Evolutionary conservation across 2,113 vertebrate genomes (phyloP).

Genomic region (Corythoichthys intestinalis): DNA sequence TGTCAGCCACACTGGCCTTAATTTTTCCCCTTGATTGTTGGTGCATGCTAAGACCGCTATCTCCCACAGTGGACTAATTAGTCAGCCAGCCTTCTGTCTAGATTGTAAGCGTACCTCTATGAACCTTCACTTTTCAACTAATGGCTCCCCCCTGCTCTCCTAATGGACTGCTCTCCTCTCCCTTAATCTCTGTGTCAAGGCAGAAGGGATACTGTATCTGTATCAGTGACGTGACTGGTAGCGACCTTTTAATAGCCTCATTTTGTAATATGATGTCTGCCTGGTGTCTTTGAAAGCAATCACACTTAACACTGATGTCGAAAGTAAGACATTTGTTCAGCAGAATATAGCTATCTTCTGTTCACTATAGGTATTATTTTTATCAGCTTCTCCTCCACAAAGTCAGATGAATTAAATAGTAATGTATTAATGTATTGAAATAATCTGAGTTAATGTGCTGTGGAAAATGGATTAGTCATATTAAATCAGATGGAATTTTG

Average conservation of each 20-base stretch:
- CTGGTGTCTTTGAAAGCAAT: conserved; percentile 21
- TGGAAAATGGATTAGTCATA: neutral
- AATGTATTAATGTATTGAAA: neutral
- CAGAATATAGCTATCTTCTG: neutral
- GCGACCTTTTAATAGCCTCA: conserved; percentile 37
- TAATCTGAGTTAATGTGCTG: neutral
- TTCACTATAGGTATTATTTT: conserved; percentile 6
- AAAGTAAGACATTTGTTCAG: conserved; percentile 1
- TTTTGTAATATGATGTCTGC: conserved; percentile 24
- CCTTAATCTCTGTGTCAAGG: conserved; percentile 7
- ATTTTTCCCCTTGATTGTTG: conserved; percentile 19
- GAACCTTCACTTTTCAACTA: conserved; percentile 30
- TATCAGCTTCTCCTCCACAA: neutral
- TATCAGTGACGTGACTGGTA: conserved; percentile 18
- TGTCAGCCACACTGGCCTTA: conserved; percentile 20
- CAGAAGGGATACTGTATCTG: conserved; percentile 23
- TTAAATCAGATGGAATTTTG: neutral
- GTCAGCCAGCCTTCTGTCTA: conserved; percentile 24
- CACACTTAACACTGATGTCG: conserved; percentile 25
- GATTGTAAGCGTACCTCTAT: conserved; percentile 34
- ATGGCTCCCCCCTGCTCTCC: conserved; percentile 14
- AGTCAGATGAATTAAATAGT: neutral
- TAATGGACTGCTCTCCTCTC: conserved; percentile 24
- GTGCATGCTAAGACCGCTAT: conserved; percentile 25
- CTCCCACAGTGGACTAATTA: conserved; percentile 39